A percentile compares a stretch with the other conserved stretches of the same genome.
phyloP scores from a whole-genome alignment of 2,797 vertebrate species.

The Hypotaenidia okinawae region DNA sequence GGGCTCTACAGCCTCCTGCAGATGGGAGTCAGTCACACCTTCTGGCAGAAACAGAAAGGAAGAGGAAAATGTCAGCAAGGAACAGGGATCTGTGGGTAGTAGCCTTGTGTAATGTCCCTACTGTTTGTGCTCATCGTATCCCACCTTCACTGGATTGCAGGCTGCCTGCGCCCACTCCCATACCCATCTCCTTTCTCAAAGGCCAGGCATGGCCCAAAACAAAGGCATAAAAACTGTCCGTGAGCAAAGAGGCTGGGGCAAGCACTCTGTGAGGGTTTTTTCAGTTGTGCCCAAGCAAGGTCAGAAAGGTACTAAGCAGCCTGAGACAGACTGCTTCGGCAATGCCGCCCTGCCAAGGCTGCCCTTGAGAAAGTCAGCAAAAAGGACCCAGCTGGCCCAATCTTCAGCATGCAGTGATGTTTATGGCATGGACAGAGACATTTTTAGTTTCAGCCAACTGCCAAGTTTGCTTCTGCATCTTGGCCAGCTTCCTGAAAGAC shows the following conservation, averaged over 20 bases:
- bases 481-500: constrained; percentile 22
- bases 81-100: background rate
- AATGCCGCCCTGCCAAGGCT: background rate
- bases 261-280: background rate
- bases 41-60: background rate
- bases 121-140: accelerated
- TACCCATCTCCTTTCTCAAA: background rate
- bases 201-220: background rate
- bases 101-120: background rate
- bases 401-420: constrained; percentile 13
- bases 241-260: background rate
- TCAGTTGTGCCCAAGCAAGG: background rate
- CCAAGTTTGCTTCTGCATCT: background rate
- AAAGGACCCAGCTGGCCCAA: background rate
- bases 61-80: background rate
- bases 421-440: constrained; percentile 32
- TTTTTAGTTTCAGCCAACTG: background rate
- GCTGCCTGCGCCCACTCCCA: background rate
- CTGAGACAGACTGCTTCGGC: background rate
- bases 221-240: background rate
- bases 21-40: background rate
- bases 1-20: background rate
- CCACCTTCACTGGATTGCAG: background rate
- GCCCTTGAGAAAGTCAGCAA: constrained; percentile 15
- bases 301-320: background rate